phyloP scores from a whole-genome alignment of 2,113 vertebrate genomes.

The Tychaedon coryphoeus region DNA sequence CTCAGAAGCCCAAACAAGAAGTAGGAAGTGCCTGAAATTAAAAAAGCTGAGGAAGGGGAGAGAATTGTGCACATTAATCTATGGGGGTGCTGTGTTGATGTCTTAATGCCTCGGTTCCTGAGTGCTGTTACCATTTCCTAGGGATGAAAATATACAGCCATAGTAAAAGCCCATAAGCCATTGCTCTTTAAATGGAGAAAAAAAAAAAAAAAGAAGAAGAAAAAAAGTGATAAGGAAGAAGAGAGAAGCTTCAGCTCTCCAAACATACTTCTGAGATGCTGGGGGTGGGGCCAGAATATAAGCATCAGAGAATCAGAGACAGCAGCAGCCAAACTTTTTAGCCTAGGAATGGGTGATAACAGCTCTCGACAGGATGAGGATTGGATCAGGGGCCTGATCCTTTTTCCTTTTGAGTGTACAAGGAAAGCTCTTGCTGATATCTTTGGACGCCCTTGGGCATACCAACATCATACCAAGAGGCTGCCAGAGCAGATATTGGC shows the following conservation, averaged over 20 bases:
- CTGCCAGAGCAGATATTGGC: neutral
- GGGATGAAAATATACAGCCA: neutral
- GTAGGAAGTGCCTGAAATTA: constrained; percentile 35
- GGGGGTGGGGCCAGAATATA: neutral
- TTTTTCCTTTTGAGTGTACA: neutral
- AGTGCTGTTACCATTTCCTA: neutral
- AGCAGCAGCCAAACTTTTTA: neutral
- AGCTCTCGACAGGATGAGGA: neutral
- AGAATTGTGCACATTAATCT: neutral
- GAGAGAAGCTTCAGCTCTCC: neutral
- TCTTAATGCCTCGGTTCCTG: constrained; percentile 12
- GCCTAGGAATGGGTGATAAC: neutral
- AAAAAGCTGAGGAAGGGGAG: neutral
- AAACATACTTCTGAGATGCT: neutral
- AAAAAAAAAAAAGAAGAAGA: neutral
- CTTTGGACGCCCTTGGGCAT: neutral
- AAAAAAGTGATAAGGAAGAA: neutral
- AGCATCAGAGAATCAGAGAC: neutral
- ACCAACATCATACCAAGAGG: neutral
- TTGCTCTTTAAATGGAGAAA: neutral
- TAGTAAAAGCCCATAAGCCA: neutral
- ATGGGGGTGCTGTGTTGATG: neutral
- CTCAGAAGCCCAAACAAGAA: constrained; percentile 15
- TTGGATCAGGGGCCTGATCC: neutral
- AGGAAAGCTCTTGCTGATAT: neutral